Evolutionary conservation across 1,140 invertebrate genomes (phyloP).

Genomic region (Drosophila leontia): DNA sequence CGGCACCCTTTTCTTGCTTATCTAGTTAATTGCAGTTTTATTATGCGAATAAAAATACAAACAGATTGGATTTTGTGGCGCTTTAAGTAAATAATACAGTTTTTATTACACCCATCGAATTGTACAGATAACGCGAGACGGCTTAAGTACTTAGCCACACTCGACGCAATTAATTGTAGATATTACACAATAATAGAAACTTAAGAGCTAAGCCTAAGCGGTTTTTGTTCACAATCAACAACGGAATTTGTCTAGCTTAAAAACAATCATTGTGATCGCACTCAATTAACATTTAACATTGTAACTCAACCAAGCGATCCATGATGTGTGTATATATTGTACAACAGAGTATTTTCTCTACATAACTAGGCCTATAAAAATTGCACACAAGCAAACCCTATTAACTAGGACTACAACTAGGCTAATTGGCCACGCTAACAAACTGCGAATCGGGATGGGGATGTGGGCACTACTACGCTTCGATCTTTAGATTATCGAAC

Average conservation of each 20-base stretch:
- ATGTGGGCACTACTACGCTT: conserved; percentile 44
- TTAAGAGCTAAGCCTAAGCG: conserved; percentile 56
- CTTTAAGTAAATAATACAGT: conserved; percentile 71
- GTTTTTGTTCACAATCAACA: conserved; percentile 62
- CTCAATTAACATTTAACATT: conserved; percentile 61
- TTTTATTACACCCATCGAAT: conserved; percentile 57
- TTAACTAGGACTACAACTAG: conserved; percentile 45
- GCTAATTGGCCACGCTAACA: conserved; percentile 53
- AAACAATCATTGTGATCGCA: conserved; percentile 54
- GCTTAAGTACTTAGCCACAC: conserved; percentile 42
- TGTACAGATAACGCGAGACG: conserved; percentile 48
- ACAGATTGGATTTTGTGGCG: conserved; percentile 37
- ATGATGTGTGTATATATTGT: conserved; percentile 47
- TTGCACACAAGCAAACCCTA: conserved; percentile 65
- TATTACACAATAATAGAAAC: conserved; percentile 47
- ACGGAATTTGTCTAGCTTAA: conserved; percentile 63
- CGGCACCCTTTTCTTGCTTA: neutral
- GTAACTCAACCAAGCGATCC: conserved; percentile 68
- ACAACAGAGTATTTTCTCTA: conserved; percentile 73
- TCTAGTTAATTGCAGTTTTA: conserved; percentile 48
- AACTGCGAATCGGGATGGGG: conserved; percentile 11
- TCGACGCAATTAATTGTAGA: conserved; percentile 40
- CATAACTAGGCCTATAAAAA: conserved; percentile 40
- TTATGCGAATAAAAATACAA: conserved; percentile 19
- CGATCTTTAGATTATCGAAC: conserved; percentile 86